Evolutionary conservation across 2,113 vertebrate species (phyloP).

Genomic region (Ageneiosus marmoratus): DNA sequence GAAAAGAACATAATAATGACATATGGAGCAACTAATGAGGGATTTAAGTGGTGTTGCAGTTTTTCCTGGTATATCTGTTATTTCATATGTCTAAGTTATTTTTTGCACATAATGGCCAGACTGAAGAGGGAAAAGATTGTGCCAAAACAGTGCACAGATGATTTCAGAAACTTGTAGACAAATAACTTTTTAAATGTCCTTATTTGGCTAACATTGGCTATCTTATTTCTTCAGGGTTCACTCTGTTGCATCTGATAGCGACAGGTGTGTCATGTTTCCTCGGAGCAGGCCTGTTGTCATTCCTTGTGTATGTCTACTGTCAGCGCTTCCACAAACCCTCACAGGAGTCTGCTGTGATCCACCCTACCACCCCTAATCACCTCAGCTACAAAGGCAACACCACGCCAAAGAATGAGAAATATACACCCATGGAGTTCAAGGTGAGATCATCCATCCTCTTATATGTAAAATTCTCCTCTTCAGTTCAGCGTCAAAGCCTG

Average conservation of each 20-base stretch:
- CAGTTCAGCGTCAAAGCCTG: not conserved
- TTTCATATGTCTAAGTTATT: no score
- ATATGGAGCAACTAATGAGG: conserved; percentile 40
- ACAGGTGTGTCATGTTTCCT: conserved; percentile 95
- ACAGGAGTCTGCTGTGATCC: conserved; percentile 93
- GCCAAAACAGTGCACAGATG: not conserved
- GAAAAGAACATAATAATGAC: conserved; percentile 22
- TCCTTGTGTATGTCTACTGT: conserved; percentile 91
- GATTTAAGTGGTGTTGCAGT: not conserved
- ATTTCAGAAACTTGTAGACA: conserved; percentile 22
- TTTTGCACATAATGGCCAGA: conserved; percentile 9
- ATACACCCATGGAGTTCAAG: conserved; percentile 99
- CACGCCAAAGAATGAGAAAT: conserved; percentile 98
- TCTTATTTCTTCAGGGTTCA: conserved; percentile 80
- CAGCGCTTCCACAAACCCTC: conserved; percentile 92
- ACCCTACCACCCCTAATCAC: conserved; percentile 96
- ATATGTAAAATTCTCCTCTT: not conserved
- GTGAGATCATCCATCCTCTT: conserved; percentile 63
- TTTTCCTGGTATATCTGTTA: not conserved
- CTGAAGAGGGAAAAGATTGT: not conserved
- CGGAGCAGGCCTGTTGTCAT: conserved; percentile 91
- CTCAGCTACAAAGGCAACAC: conserved; percentile 96
- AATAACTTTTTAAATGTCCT: not conserved
- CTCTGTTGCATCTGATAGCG: conserved; percentile 91
- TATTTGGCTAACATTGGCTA: conserved; percentile 1